A percentile compares a stretch with the other conserved stretches of the same genome.
Conservation (phyloP, 2,113 vertebrate genomes). For the Lasiurus cinereus region DNA sequence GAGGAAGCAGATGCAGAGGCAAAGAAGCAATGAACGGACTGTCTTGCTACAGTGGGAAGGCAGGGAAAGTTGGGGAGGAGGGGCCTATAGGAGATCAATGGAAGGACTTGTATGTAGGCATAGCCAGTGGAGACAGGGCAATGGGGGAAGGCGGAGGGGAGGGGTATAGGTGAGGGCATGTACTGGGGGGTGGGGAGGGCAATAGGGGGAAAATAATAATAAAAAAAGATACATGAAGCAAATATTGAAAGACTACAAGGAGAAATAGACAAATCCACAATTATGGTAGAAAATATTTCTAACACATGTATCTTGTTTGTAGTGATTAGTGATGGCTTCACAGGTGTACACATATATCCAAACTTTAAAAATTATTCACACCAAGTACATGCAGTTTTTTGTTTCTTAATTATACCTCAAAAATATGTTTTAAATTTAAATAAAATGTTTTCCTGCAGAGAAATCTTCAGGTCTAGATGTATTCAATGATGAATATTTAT, state of each 20-base stretch:
- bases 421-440: conserved; percentile 1
- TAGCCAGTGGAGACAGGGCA: too few relatives aligned
- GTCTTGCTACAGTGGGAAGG: too few relatives aligned
- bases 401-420: neutral
- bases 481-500: neutral
- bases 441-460: neutral
- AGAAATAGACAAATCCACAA: neutral
- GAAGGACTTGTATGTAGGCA: too few relatives aligned
- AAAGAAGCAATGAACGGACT: too few relatives aligned
- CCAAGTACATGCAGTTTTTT: neutral
- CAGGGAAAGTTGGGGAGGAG: too few relatives aligned
- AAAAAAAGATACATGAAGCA: neutral
- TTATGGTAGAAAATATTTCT: neutral
- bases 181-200: too few relatives aligned
- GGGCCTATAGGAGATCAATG: too few relatives aligned
- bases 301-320: neutral
- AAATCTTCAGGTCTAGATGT: neutral
- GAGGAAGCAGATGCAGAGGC: too few relatives aligned
- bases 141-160: too few relatives aligned
- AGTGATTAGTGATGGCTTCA: neutral
- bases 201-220: too few relatives aligned
- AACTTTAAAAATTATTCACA: neutral
- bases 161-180: too few relatives aligned
- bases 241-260: neutral
- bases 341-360: neutral